Base-by-base conservation (phyloP, 2,113 vertebrate genomes). In the Cryptotis parvus region DNA sequence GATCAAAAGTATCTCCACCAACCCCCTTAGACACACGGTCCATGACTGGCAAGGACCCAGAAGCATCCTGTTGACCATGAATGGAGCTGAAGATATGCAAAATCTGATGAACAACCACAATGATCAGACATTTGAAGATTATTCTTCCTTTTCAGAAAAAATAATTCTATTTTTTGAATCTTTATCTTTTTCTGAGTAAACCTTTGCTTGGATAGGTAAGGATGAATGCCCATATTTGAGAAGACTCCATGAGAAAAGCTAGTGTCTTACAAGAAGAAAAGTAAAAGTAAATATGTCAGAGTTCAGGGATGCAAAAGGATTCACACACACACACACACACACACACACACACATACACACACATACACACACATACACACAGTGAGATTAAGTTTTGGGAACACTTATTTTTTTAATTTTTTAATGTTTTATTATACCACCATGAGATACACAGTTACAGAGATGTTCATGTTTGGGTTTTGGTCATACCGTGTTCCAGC, bases 1-100 rank as follows among this genome's bases (percentile, higher is more conserved):
- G 93, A 88, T 84, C 83, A 49, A 94, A 91, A 78, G 26, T 63
- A 70, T 75, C 37, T 41, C 73, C 70, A 81, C 49, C 55, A 58
- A 37, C 69, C 77, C 84, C 69, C n/a, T 66, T 52, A 70, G n/a
- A 80, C 37, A 41, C 3, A 69, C 39, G 86, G 66, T 68, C 74
- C 14, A 35, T 14, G 81, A 55, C 70, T 84, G 85, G 87, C 45
- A 81, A 82, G 82, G 37, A 37, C 43, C 45, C 68, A 26, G 73
- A 80, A 79, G 55, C 18, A 73, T 69, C 43, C 63, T 65, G 31
- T 1, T 93, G 69, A 77, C 69, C 55, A 26, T 16, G 35, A 84
- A 65, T 31, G 9, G 61, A 39, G 55, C 35, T 15, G 2, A 27
- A 89, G 35, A 66, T 68, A 79, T 72, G n/a, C 22, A 90, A 77